These are phyloP conservation scores for Boulengeromyrus knoepffleri DNA, from an alignment of 2,113 vertebrate genomes.

Conservation along the genomic window DNA sequence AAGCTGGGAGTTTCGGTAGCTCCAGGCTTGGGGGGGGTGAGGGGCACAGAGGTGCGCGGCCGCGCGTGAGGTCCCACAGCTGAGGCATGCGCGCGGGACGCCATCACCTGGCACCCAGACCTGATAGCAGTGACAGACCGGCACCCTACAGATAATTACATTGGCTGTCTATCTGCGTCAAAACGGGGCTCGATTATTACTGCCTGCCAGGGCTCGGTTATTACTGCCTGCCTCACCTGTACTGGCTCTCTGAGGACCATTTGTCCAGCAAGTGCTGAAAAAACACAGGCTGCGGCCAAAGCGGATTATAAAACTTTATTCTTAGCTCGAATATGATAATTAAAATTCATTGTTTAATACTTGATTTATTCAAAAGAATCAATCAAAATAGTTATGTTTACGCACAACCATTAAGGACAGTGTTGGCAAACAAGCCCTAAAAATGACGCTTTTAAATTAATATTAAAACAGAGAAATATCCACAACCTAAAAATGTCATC, in stretches of 20 bases:
- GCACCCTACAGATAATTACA: background rate
- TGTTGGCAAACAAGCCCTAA: background rate
- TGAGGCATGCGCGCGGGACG: conserved; percentile 25
- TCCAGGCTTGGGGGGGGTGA: conserved; percentile 36
- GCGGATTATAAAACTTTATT: background rate
- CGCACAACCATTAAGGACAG: background rate
- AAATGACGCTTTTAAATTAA: background rate
- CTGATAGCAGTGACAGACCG: background rate
- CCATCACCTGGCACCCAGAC: background rate
- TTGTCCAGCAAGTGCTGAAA: background rate
- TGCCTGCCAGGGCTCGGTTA: no score
- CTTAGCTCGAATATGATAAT: background rate
- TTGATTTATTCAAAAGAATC: background rate
- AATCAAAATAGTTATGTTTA: background rate
- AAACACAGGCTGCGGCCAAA: background rate
- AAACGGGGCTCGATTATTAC: background rate
- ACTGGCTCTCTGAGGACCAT: background rate
- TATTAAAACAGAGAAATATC: background rate
- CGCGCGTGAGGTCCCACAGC: conserved; percentile 37
- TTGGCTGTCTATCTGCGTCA: background rate
- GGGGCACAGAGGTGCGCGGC: conserved; percentile 40
- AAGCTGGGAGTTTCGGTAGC: conserved; percentile 47
- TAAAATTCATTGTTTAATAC: background rate
- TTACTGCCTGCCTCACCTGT: background rate
- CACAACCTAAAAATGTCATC: background rate